Base-by-base conservation (phyloP, 1,140 invertebrate genomes). In the Drosophila sproati region DNA sequence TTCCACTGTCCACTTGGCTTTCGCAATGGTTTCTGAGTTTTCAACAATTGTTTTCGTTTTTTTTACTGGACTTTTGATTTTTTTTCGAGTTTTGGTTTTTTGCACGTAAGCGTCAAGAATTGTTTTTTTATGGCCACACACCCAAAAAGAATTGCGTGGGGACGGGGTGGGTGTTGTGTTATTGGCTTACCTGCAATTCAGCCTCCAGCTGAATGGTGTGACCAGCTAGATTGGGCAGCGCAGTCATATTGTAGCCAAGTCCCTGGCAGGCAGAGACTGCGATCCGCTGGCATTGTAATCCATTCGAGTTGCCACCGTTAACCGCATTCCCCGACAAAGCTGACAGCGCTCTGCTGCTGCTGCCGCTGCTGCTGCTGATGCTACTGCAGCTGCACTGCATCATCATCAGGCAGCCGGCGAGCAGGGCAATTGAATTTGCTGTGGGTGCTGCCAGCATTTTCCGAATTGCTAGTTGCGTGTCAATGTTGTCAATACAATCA, bases 191-290 rank as follows among this genome's bases (percentile, higher is more conserved):
- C 94, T 94, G 94, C 80, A 94, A 93, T 85, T 95, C 95, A 55
- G 96, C 96, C 82, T 96, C 95, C 79, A 95, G 94, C 92, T 97
- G 96, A 91, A 95, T 95, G 55, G 94, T 94, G 88, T 97, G 96
- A 2, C 96, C 96, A 93, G 97, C 95, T 52, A 96, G 94, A 93
- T 97, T 97, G 41, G 96, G 97, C 96, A 97, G 96, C n/a, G 95
- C 94, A 6, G 97, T 98, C 93, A 96, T 95, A 93, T 98, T 98
- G 93, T 98, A 98, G 77, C 96, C 95, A 75, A 98, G 93, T 78
- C 96, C 96, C 88, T 96, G 94, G 90, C 97, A 98, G 92, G 97
- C 94, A 7, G 96, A 95, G 35, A 97, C 95, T 35, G 94, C 95
- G 63, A 98, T 97, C 74, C 94, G 94, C 93, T 98, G 96, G 93